Conservation (phyloP, 2,113 vertebrate genomes). For the Ophiodon elongatus region DNA sequence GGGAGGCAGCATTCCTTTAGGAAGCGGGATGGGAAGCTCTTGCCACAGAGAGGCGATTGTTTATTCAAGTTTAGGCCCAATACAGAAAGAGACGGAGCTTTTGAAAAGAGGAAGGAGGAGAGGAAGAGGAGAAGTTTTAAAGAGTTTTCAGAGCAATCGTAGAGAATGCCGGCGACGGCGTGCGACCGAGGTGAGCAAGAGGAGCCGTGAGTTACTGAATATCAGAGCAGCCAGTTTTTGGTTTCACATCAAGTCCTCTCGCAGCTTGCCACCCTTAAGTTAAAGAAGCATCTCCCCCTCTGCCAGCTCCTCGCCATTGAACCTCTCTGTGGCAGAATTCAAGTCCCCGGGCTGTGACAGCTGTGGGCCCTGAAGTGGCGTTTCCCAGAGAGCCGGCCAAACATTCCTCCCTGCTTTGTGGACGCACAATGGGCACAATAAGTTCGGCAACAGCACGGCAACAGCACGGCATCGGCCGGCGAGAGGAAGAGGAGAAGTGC, state of each 20-base stretch:
- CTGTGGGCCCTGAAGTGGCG: slow-evolving; percentile 88
- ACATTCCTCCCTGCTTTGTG: slow-evolving; percentile 86
- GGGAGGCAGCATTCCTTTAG: slow-evolving; percentile 90
- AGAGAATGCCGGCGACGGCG: slow-evolving; percentile 2
- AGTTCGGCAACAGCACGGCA: slow-evolving; percentile 78
- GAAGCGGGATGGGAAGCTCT: slow-evolving; percentile 80
- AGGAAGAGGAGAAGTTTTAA: slow-evolving; percentile 71
- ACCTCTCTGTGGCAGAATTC: slow-evolving; percentile 88
- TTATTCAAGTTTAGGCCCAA: slow-evolving; percentile 88
- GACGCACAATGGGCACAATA: slow-evolving; percentile 80
- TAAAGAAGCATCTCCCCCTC: slow-evolving; percentile 85
- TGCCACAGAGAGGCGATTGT: slow-evolving; percentile 91
- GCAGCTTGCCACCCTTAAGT: slow-evolving; percentile 89
- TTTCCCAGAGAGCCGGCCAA: slow-evolving; percentile 91
- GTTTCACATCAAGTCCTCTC: slow-evolving; percentile 88
- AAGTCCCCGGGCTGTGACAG: slow-evolving; percentile 89
- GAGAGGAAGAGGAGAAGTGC: slow-evolving; percentile 73
- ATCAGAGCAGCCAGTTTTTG: slow-evolving; percentile 49
- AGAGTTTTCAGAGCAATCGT: slow-evolving; percentile 14
- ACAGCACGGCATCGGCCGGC: slow-evolving; percentile 68
- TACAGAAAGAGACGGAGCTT: slow-evolving; percentile 78
- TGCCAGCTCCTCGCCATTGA: slow-evolving; percentile 88
- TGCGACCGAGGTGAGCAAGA: slow-evolving; percentile 81
- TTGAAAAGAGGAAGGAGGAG: slow-evolving; percentile 68
- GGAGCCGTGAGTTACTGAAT: slow-evolving; percentile 28